phyloP scores from a whole-genome alignment of 1,140 invertebrate genomes.

The Caenorhabditis inopinata region DNA sequence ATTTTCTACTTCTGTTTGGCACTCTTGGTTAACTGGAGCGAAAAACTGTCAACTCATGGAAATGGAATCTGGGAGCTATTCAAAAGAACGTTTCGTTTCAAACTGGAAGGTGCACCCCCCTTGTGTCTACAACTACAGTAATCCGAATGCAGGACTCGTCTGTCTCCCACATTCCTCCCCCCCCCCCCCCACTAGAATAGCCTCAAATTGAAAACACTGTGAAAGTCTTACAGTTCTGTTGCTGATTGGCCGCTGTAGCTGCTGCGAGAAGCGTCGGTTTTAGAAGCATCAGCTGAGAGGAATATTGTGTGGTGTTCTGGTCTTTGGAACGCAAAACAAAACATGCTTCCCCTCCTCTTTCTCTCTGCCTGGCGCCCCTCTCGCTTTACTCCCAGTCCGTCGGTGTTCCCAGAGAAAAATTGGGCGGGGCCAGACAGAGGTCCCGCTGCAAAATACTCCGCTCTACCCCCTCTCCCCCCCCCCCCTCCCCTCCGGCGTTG shows the following conservation, averaged over 20 bases:
- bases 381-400: neutral
- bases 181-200: neutral
- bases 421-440: slow-evolving; percentile 7
- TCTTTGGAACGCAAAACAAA: neutral
- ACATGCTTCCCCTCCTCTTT: neutral
- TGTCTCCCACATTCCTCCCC: too few relatives aligned
- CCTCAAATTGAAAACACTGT: neutral
- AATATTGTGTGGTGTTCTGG: neutral
- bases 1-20: too few relatives aligned
- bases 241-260: neutral
- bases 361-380: neutral
- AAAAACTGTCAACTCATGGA: too few relatives aligned
- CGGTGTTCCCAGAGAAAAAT: neutral
- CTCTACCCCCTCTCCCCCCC: neutral
- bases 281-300: slow-evolving; percentile 1
- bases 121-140: too few relatives aligned
- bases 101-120: too few relatives aligned
- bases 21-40: too few relatives aligned
- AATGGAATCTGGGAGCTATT: too few relatives aligned
- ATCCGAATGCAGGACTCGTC: too few relatives aligned
- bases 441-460: neutral
- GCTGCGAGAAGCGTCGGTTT: neutral
- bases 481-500: neutral
- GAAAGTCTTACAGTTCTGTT: neutral
- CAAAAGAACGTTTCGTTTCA: too few relatives aligned